Base-by-base conservation (phyloP, 2,888 invertebrate species). In the Chydorus sphaericus region DNA sequence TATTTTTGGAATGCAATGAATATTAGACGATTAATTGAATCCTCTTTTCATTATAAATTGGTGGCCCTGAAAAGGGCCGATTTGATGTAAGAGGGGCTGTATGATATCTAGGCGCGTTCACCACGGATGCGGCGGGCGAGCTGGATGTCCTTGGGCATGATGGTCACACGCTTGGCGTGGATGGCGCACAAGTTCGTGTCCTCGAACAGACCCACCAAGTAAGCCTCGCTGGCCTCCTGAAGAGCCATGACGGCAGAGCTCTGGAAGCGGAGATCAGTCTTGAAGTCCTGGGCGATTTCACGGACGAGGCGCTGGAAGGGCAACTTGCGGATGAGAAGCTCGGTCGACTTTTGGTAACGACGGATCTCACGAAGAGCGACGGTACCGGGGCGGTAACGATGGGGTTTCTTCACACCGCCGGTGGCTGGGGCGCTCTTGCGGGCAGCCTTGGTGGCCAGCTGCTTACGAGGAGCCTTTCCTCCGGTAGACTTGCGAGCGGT, bases 131-230 rank as follows among this genome's bases (percentile, higher is more conserved):
- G 54, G 14, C 51, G 51, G 29, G 93, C 93, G 71, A 94, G 78
- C 74, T 93, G 92, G 68, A 94, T 93, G 71, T 94, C 93, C 75
- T 93, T 94, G 65, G 93, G 93, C 92, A 93, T 93, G 73, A 94
- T 93, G 62, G 93, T 94, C 57, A 94, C 93, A 67, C 93, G 83
- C 74, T 93, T 93, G 65, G 93, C 93, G 69, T 94, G 94, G 70
- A 94, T 93, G 63, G 92, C 93, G 75, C 92, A 93, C 79, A 94
- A 79, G 75, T 94, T 94, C 63, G 94, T 94, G 75, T 94, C 94
- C 78, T 94, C 94, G 73, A 96, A 94, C 58, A 96, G 77, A 62
- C 94, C 93, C 58, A 93, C 92, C 63, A 93, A 75, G 71, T 90
- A 91, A 10, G 90, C 89, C 72, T 90, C 89, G 65, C 84, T 83